These are phyloP conservation scores for Hemicentrotus pulcherrimus DNA, from an alignment of 35 echinoderm and acorn worm species.

Conservation along the genomic window DNA sequence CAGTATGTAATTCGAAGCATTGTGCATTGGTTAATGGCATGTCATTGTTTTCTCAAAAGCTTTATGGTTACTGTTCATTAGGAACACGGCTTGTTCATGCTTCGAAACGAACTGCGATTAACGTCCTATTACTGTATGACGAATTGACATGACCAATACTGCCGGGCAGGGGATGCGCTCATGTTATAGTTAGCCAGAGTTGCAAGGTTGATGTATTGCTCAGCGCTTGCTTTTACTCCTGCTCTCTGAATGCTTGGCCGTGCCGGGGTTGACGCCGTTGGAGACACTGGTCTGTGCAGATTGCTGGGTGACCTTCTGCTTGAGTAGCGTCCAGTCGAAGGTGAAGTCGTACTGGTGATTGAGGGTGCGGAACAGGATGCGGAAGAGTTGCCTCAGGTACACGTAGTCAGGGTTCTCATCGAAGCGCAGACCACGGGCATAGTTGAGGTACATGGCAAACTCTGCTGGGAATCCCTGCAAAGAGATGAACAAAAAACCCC, in stretches of 20 bases:
- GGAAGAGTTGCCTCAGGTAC: slow-evolving; percentile 96
- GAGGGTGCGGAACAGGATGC: slow-evolving; percentile 97
- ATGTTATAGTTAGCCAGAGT: neutral
- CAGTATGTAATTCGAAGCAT: neutral
- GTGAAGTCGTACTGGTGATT: slow-evolving; percentile 99
- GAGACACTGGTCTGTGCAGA: slow-evolving; percentile 50
- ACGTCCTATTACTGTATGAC: neutral
- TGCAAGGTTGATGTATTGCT: neutral
- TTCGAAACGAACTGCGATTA: neutral
- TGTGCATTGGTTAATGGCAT: neutral
- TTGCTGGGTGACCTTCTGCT: slow-evolving; percentile 76
- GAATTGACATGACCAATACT: neutral
- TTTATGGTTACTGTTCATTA: neutral
- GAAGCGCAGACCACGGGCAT: slow-evolving; percentile 89
- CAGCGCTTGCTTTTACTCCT: slow-evolving; percentile 83
- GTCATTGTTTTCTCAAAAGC: neutral
- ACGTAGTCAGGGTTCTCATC: slow-evolving; percentile 93
- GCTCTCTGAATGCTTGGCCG: slow-evolving; percentile 61
- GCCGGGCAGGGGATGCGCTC: neutral
- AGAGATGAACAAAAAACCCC: neutral
- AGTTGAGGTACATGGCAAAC: slow-evolving; percentile 99
- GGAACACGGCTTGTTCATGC: neutral
- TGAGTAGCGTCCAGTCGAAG: slow-evolving; percentile 95
- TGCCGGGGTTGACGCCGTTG: slow-evolving; percentile 48
- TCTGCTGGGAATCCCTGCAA: slow-evolving; percentile 92